Evolutionary conservation across 2,888 invertebrate genomes (phyloP), one percentile per base, ranked within the genome.

Genomic region (Nomada flava): DNA sequence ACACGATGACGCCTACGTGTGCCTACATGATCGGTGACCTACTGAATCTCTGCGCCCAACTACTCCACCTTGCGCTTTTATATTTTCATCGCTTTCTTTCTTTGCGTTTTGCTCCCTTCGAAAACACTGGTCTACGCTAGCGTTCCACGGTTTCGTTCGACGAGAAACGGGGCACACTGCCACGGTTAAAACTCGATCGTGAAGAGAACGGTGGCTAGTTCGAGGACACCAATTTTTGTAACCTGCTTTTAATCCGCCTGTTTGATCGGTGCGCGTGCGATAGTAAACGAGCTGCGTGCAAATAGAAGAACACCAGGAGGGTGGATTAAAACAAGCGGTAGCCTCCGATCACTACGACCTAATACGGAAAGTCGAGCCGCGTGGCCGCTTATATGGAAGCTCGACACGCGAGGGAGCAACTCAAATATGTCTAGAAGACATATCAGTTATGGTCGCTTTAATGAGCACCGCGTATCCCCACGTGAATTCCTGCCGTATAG

Each of bases 1-100:
- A 88, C 84, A 87, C 79, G 85, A 90, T 86, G 86, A 90, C 84
- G 86, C 82, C 86, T 88, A 89, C 75, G 60, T 80, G 88, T 88
- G 85, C 78, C 87, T 88, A 87, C 85, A 65, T 87, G 84, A 76
- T 72, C 75, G 85, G 76, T 82, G 85, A 80, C 78, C 78, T 80
- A 79, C 88, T 86, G 81, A 88, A 81, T 81, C 76, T 75, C 76
- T 76, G 79, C 73, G 74, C 69, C 62, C 44, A 68, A 55, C 78
- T 79, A 75, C 77, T n/a, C n/a, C 57, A 55, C 29, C 44, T 65
- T 64, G 44, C 55, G 55, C 72, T 59, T 44, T 23, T 13, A 11
- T 52, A 5, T 11, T n/a, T 26, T n/a, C 7, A 15, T 42, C 23
- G 20, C 23, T 26, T 18, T 68, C 15, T 7, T 13, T 18, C 13